Percentiles rank a stretch among this genome's conserved stretches.
phyloP scores from a whole-genome alignment of 1,140 invertebrate genomes.

The Pseudoatta argentina region DNA sequence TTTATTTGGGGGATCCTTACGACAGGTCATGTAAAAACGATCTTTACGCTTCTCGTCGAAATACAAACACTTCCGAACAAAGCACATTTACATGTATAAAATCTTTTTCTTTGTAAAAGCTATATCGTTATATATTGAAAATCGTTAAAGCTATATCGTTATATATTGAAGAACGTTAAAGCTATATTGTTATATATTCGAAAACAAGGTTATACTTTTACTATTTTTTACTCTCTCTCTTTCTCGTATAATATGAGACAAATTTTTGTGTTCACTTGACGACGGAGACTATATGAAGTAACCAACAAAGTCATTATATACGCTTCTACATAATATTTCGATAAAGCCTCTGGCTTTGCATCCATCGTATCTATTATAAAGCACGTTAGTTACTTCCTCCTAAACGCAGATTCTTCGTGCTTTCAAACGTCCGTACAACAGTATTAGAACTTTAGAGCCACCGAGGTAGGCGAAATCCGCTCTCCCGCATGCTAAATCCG shows the following conservation, averaged over 20 bases:
- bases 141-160: not conserved
- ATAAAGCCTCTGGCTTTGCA: not conserved
- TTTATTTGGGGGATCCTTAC: not conserved
- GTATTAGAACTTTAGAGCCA: conserved; percentile 17
- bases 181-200: not conserved
- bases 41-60: not conserved
- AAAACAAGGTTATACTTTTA: not conserved
- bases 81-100: not conserved
- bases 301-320: not conserved
- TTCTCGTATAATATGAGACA: not conserved
- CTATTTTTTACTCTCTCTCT: not conserved
- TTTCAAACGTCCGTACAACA: conserved; percentile 16
- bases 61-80: not conserved
- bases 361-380: conserved; percentile 23
- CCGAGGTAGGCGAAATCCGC: conserved; percentile 24
- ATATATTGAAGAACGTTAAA: not conserved
- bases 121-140: no score
- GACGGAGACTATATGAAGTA: not conserved
- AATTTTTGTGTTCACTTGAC: not conserved
- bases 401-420: conserved; percentile 23
- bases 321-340: not conserved
- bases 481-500: conserved; percentile 37
- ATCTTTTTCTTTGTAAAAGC: not conserved
- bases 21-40: not conserved
- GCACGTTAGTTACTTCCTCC: not conserved